Conservation (phyloP, 1,140 invertebrate species). For the Zaprionus africanus region DNA sequence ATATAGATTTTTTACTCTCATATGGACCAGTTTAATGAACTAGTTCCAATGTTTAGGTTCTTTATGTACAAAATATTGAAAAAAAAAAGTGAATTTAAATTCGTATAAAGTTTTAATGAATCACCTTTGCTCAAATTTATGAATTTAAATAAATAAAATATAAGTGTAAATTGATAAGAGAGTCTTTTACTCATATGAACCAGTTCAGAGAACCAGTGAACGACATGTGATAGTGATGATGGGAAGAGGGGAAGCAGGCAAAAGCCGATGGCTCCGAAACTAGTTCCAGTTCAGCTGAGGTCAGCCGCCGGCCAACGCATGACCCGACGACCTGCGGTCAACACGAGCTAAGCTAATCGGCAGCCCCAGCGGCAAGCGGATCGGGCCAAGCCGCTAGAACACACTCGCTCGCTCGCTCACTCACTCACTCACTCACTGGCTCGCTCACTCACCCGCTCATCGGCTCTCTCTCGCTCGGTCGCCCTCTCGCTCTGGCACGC, state of each 20-base stretch:
- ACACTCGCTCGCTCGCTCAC: background rate
- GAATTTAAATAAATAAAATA: too few relatives aligned
- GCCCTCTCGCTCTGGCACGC: slow-evolving; percentile 4
- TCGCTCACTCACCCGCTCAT: background rate
- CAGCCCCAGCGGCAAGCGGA: slow-evolving; percentile 17
- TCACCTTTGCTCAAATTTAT: too few relatives aligned
- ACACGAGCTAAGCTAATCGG: slow-evolving; percentile 57
- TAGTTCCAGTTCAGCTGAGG: slow-evolving; percentile 26
- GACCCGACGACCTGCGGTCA: slow-evolving; percentile 50
- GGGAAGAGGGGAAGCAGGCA: background rate
- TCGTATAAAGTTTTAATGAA: too few relatives aligned
- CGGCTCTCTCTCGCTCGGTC: background rate
- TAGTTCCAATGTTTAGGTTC: background rate
- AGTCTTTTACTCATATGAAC: background rate
- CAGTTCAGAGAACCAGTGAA: background rate
- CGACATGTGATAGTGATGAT: background rate
- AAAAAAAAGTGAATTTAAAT: too few relatives aligned
- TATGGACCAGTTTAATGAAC: background rate
- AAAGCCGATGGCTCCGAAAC: background rate
- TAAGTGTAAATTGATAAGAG: too few relatives aligned
- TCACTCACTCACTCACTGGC: background rate
- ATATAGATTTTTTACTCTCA: background rate
- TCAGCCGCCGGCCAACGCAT: slow-evolving; percentile 13
- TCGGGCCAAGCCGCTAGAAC: slow-evolving; percentile 6
- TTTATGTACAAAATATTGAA: too few relatives aligned